Conservation (phyloP, 1,140 invertebrate genomes). For the Drosophila sproati region DNA sequence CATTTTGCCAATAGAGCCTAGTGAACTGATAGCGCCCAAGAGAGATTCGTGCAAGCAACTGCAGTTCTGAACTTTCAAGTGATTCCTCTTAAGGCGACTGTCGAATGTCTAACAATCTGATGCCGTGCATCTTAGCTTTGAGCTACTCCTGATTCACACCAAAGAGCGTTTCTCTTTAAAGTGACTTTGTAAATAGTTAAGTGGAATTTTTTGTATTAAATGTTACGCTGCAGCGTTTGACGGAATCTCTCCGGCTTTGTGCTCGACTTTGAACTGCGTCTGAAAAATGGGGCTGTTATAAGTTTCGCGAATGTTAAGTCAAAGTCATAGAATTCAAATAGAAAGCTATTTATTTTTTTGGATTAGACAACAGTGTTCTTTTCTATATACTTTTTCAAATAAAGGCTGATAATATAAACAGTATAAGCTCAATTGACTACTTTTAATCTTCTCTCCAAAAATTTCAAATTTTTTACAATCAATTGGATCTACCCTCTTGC, state of each 20-base stretch:
- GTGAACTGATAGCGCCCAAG: constrained; percentile 40
- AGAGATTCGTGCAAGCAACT: constrained; percentile 31
- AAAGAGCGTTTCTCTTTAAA: not conserved
- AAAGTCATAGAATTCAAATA: too few relatives aligned
- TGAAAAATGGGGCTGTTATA: not conserved
- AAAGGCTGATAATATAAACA: too few relatives aligned
- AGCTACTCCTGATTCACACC: not conserved
- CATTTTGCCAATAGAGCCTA: constrained; percentile 34
- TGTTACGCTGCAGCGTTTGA: constrained; percentile 5
- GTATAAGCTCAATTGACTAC: too few relatives aligned
- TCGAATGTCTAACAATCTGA: not conserved
- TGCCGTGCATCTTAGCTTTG: not conserved
- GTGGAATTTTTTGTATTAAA: constrained; percentile 23
- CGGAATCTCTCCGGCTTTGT: not conserved
- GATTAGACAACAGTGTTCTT: too few relatives aligned
- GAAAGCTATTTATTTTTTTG: too few relatives aligned
- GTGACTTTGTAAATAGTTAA: constrained; percentile 16
- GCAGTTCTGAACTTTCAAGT: constrained; percentile 74
- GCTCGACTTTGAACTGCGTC: not conserved
- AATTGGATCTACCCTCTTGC: constrained; percentile 6
- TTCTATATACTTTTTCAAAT: too few relatives aligned
- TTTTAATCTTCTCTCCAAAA: not conserved
- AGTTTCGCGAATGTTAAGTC: not conserved
- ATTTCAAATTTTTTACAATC: not conserved
- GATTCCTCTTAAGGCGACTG: constrained; percentile 52